Evolutionary conservation across 2,797 vertebrate species (phyloP), one percentile per base, ranked within the genome.

Genomic region (Delichon dasypus): DNA sequence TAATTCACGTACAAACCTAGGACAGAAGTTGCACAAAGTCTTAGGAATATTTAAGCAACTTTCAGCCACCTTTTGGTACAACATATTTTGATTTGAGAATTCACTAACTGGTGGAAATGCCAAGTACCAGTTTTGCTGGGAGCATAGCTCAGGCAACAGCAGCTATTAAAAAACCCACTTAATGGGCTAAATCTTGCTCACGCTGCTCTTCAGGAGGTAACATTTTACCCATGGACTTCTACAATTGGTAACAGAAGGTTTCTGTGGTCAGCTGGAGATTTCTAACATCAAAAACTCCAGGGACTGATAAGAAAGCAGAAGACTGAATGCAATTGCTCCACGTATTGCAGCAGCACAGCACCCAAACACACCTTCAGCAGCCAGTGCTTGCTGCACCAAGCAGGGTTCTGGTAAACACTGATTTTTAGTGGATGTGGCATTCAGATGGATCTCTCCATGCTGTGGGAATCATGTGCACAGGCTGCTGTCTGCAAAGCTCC

Each of bases 391-490:
- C 57, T 34, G 36, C 44, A 23, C n/a, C 4, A 21, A 34, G 53
- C 77, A 78, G 45, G 10, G 16, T 7, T 68, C 47, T 62, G 48
- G 17, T 4, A 38, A 83, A 78, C 38, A 9, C 47, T 29, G 1
- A 27, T 13, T 72, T 53, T 75, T 4, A 5, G 62, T 5, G 54
- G 54, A 36, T 0, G 0, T 4, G 22, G 44, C 51, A 6, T 71
- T 67, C 53, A 30, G 29, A 65, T 38, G 36, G 13, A 23, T 76
- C 66, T 36, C 57, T 40, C 53, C 18, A 18, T 13, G 1, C 44
- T 23, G 44, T 5, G 23, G 55, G 61, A 74, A 70, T 3, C 3
- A 6, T 1, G 30, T n/a, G 73, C 36, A 5, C 0, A 3, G 16
- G 38, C 22, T 36, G 4, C 27, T 30, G 68, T 21, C 61, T 64